Base-by-base conservation (phyloP, 2,888 invertebrate genomes). In the Siphlonurus alternatus region DNA sequence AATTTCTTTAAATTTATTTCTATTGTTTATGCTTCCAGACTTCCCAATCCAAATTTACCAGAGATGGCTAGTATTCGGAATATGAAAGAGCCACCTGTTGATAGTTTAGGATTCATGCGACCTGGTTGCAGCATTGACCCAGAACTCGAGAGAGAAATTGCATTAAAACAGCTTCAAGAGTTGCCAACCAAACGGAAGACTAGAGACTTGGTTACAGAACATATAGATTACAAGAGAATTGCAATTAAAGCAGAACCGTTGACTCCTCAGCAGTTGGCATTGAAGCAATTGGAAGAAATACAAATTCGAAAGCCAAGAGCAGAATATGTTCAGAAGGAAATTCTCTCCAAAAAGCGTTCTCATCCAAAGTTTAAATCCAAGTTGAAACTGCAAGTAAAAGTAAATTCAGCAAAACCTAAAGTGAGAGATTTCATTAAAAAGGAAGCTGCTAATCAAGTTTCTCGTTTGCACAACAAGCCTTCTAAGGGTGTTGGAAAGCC, bases 151-250 rank as follows among this genome's bases (percentile, higher is more conserved):
- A 73, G 79, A 23, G 79, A 81, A 71, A 73, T 82, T 22, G 82
- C 82, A 1, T 69, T 82, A 61, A 80, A 81, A 68, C 82, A 83
- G 68, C 74, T 82, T 3, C 73, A 77, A 53, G 81, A 81, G 67
- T 71, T 81, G 23, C 79, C 80, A 2, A 66, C 62, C 5, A 38
- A 38, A 38, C 38, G 38, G 5, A 38, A 38, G 15, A 15, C 7
- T 15, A 38, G 38, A 38, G 38, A 15, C 15, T 10, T 10, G 15
- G 15, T 38, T 5, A 5, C 38, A 10, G 7, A 15, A 38, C 38
- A 38, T 5, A 15, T 38, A 10, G 38, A 38, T 10, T 38, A 10
- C 15, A 38, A 5, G 15, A 38, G 38, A 38, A 38, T 38, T 10
- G 7, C 7, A 5, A 38, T 38, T 38, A 38, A 38, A 38, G 15